Percentiles rank a stretch among this genome's conserved stretches.
Conservation (phyloP, 2,888 invertebrate genomes). For the Oscheius sp. region DNA sequence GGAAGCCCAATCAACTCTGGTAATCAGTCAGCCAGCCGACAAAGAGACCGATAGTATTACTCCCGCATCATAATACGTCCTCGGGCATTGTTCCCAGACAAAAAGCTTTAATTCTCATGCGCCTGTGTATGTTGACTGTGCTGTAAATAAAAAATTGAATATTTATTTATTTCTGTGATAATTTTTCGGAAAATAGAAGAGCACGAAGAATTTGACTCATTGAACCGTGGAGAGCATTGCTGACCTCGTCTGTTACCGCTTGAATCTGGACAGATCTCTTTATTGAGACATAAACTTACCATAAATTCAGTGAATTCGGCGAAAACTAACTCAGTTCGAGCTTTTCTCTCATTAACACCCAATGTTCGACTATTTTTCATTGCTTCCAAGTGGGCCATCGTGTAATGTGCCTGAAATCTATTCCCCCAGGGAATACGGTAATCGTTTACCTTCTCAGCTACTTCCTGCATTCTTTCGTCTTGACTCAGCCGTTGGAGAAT, state of each 20-base stretch:
- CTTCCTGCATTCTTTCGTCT: conserved; percentile 55
- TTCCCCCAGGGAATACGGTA: background rate
- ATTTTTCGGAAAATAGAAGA: conserved; percentile 56
- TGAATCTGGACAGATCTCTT: conserved; percentile 32
- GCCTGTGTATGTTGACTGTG: background rate
- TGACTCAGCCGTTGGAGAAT: conserved; percentile 50
- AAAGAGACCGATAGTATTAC: conserved; percentile 22
- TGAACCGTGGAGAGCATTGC: conserved; percentile 48
- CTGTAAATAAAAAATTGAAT: conserved; percentile 11
- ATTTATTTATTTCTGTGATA: conserved; percentile 40
- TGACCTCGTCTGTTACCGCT: conserved; percentile 50
- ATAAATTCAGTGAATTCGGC: conserved; percentile 54
- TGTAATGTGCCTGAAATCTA: conserved; percentile 54
- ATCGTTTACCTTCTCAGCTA: conserved; percentile 51
- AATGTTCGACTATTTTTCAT: conserved; percentile 44
- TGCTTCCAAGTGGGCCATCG: conserved; percentile 56
- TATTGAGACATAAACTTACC: background rate
- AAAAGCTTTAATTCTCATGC: conserved; percentile 8
- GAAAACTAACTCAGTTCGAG: conserved; percentile 56
- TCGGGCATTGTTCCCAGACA: background rate
- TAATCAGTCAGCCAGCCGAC: background rate
- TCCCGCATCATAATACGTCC: conserved; percentile 28
- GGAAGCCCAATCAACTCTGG: conserved; percentile 31
- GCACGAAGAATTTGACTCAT: conserved; percentile 57
- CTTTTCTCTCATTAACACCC: conserved; percentile 55